Conservation (phyloP, 2,113 vertebrate genomes). For the Pomatostomus ruficeps region DNA sequence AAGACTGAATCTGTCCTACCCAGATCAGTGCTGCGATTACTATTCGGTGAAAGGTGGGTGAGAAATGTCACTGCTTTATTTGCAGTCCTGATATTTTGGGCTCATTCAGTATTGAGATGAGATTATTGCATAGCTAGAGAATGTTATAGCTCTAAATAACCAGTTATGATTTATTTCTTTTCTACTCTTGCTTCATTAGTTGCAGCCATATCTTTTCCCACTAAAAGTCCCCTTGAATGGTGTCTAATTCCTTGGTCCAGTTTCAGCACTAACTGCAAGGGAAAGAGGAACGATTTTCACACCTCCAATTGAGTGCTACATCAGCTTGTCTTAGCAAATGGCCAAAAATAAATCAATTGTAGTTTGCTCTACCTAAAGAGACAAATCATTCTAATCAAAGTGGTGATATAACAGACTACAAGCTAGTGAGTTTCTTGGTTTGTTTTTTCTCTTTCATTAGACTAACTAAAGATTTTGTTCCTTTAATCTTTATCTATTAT, state of each 20-base stretch:
- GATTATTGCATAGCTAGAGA: not conserved
- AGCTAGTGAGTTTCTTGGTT: not conserved
- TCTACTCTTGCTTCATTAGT: not conserved
- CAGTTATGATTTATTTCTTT: not conserved
- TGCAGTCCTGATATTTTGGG: not conserved
- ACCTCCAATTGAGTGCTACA: not conserved
- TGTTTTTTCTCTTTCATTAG: not conserved
- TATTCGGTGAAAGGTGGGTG: not conserved
- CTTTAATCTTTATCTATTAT: conserved; percentile 9
- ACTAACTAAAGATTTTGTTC: not conserved
- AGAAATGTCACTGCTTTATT: not conserved
- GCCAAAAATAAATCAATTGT: conserved; percentile 28
- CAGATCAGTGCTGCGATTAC: not conserved
- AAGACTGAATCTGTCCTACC: not conserved
- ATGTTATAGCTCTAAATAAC: not conserved
- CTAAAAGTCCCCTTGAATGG: conserved; percentile 1
- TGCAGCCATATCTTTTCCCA: not conserved
- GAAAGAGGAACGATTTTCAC: not conserved
- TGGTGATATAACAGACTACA: not conserved
- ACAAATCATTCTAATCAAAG: conserved; percentile 49
- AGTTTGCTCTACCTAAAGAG: conserved; percentile 10
- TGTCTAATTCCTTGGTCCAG: conserved; percentile 21
- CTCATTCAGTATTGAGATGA: not conserved
- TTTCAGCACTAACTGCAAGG: not conserved
- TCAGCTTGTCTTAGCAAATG: conserved; percentile 32